A percentile compares a stretch with the other conserved stretches of the same genome.
These are phyloP conservation scores for Volucella inflata DNA, from an alignment of 2,888 invertebrate species.

Conservation along the genomic window DNA sequence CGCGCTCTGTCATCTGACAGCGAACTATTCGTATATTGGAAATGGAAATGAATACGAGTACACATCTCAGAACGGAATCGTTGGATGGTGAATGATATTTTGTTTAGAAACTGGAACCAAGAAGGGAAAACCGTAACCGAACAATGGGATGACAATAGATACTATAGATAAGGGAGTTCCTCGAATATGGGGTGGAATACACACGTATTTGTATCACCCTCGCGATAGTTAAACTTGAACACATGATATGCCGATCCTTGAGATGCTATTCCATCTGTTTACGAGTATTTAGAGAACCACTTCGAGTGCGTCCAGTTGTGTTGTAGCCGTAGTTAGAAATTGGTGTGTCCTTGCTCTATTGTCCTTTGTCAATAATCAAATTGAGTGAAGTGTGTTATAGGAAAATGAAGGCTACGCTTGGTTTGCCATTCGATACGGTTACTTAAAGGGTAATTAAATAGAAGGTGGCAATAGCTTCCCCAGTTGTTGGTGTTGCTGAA, in stretches of 20 bases:
- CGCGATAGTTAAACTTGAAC: slow-evolving; percentile 34
- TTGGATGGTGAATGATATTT: slow-evolving; percentile 70
- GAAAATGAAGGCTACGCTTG: slow-evolving; percentile 65
- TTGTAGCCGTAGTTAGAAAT: slow-evolving; percentile 15
- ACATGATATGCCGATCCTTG: slow-evolving; percentile 49
- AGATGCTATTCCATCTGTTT: slow-evolving; percentile 44
- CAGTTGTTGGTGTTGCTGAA: slow-evolving; percentile 28
- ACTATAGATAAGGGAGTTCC: slow-evolving; percentile 33
- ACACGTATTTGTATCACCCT: background rate
- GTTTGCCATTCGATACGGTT: slow-evolving; percentile 79
- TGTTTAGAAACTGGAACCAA: slow-evolving; percentile 49
- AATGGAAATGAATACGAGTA: slow-evolving; percentile 56
- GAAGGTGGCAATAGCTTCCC: slow-evolving; percentile 65
- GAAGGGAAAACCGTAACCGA: slow-evolving; percentile 44
- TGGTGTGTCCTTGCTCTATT: slow-evolving; percentile 45
- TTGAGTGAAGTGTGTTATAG: slow-evolving; percentile 61
- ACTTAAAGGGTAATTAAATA: slow-evolving; percentile 83
- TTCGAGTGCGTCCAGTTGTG: slow-evolving; percentile 53
- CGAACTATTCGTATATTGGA: background rate
- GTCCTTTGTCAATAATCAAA: slow-evolving; percentile 66
- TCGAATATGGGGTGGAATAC: slow-evolving; percentile 52
- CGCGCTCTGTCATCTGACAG: slow-evolving; percentile 56
- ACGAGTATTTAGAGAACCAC: slow-evolving; percentile 38
- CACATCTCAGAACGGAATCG: slow-evolving; percentile 64
- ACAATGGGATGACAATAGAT: slow-evolving; percentile 44